Base-by-base conservation (phyloP, 2,888 invertebrate species). In the Oscheius myriophilus region DNA sequence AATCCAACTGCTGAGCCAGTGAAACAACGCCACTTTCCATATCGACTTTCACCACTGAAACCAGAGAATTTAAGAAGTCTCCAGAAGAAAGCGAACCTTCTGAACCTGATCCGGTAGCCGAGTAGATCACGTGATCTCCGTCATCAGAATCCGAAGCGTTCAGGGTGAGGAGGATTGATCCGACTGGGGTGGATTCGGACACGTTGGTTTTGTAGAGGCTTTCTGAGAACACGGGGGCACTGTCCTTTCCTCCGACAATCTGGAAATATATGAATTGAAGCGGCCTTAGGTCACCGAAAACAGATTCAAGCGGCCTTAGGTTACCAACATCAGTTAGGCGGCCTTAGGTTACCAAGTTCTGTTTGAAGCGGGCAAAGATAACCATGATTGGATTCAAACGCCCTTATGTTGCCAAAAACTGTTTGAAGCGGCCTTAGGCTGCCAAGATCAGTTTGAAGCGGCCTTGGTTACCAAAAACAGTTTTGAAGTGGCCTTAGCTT, bases 111-210 rank as follows among this genome's bases (percentile, higher is more conserved):
- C 85, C 92, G 0, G 91, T 84, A 26, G 92, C 92, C 75, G 90
- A 89, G 89, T 96, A 96, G 71, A 92, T 91, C 16, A 89, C 89
- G 70, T 91, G 90, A 54, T 92, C 91, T 0, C 94, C 94, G 87
- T 92, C 91, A 88, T 96, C 95, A n/a, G 91, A 91, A 89, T 96
- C 96, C 3, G 91, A 90, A 0, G 94, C 94, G 69, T 91, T 88
- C 43, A 95, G 91, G 71, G 91, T 90, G 12, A 92, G 87, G 14
- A 96, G 91, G 78, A 84, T 82, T 3, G 87, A 87, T 49, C 82
- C 83, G 9, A 71, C 41, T 2, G 73, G 54, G 12, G 73, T 64
- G 7, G 67, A 53, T 49, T 83, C 83, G 14, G 57, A 26, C 1
- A 83, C 70, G 18, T 62, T 58, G 26, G 73, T 62, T 1, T 26